Conservation (phyloP, 2,797 vertebrate species). For the Trematomus bernacchii region DNA sequence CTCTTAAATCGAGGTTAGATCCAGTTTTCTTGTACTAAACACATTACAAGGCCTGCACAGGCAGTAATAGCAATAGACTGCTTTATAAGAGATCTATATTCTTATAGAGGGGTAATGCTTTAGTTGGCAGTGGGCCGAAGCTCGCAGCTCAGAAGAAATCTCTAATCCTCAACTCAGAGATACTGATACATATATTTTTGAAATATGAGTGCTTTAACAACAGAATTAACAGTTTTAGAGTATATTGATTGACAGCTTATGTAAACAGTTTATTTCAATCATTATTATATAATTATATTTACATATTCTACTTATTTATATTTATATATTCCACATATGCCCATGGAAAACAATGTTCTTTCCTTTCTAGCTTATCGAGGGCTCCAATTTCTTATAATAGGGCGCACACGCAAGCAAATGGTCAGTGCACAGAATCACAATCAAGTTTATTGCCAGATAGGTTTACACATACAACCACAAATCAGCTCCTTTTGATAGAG, state of each 20-base stretch:
- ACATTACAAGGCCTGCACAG: constrained; percentile 24
- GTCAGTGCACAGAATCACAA: not conserved
- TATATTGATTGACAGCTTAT: constrained; percentile 17
- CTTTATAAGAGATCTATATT: constrained; percentile 28
- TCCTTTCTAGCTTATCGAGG: constrained; percentile 29
- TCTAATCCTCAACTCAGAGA: not conserved
- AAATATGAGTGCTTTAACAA: constrained; percentile 1
- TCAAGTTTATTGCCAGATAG: too few relatives aligned
- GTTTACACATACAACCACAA: not conserved
- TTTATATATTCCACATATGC: constrained; percentile 13
- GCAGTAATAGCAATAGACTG: constrained; percentile 9
- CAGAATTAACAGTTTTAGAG: constrained; percentile 23
- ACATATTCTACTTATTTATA: constrained; percentile 12
- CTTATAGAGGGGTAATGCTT: constrained; percentile 31
- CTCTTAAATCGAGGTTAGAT: constrained; percentile 35
- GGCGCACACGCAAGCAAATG: too few relatives aligned
- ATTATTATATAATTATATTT: constrained; percentile 24
- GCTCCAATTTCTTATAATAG: not conserved
- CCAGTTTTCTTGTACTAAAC: constrained; percentile 32
- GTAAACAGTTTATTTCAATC: constrained; percentile 1
- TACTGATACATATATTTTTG: not conserved
- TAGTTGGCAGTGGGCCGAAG: constrained; percentile 36
- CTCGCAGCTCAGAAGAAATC: constrained; percentile 33
- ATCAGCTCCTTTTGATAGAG: not conserved
- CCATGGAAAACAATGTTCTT: not conserved